Conservation (phyloP, 1,140 invertebrate species). For the Coenobita brevimanus region DNA sequence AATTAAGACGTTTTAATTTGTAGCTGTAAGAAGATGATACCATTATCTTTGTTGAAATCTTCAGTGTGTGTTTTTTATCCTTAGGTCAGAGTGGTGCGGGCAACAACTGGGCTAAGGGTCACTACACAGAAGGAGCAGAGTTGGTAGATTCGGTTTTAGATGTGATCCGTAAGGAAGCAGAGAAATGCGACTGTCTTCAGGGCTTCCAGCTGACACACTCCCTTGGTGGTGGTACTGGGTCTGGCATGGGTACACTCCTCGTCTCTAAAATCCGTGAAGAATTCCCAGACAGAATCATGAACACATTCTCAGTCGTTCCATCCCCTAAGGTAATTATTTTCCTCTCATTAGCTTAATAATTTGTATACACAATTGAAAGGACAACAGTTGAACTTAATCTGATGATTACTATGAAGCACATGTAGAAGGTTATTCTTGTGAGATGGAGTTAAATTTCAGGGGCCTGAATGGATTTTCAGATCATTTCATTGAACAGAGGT, state of each 20-base stretch:
- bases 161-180: slow-evolving; percentile 59
- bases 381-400: too few species aligned
- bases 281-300: slow-evolving; percentile 61
- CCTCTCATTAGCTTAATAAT: neutral
- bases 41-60: neutral
- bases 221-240: slow-evolving; percentile 58
- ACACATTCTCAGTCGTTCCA: slow-evolving; percentile 60
- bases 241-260: slow-evolving; percentile 57
- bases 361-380: too few species aligned
- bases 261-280: slow-evolving; percentile 59
- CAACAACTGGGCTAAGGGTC: slow-evolving; percentile 61
- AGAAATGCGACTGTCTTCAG: slow-evolving; percentile 60
- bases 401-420: too few species aligned
- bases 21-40: neutral
- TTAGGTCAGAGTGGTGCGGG: slow-evolving; percentile 63
- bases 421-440: neutral
- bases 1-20: neutral
- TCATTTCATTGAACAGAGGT: too few species aligned
- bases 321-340: slow-evolving; percentile 44
- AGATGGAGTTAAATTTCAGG: too few species aligned
- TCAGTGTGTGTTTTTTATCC: neutral
- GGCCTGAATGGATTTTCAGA: too few species aligned
- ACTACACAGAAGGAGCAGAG: slow-evolving; percentile 61
- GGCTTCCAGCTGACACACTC: slow-evolving; percentile 61
- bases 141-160: slow-evolving; percentile 51